Conservation (phyloP, 2,797 vertebrate genomes). For the Peromyscus aztecus region DNA sequence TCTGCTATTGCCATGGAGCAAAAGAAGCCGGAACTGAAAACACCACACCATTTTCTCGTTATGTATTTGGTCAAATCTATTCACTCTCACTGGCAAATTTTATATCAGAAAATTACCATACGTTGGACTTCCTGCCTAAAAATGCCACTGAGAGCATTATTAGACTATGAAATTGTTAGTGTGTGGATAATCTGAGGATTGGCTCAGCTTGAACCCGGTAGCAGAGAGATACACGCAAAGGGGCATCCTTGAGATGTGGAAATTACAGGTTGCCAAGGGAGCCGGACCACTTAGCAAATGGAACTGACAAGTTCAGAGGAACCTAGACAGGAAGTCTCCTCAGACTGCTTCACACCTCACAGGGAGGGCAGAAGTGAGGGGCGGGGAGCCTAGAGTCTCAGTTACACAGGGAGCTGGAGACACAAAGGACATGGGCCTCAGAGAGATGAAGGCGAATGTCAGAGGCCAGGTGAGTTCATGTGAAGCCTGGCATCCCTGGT, state of each 20-base stretch:
- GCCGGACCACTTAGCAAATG: not conserved
- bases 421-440: not conserved
- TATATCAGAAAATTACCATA: not conserved
- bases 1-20: not conserved
- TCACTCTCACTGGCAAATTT: not conserved
- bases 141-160: not conserved
- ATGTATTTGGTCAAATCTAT: constrained; percentile 42
- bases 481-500: not conserved
- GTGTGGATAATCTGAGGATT: not conserved
- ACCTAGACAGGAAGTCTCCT: not conserved
- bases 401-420: rapidly evolving
- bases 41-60: not conserved
- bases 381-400: not conserved
- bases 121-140: not conserved
- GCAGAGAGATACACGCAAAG: not conserved
- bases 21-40: constrained; percentile 43
- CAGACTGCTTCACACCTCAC: not conserved
- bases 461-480: not conserved
- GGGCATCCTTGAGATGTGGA: not conserved
- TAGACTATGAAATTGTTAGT: not conserved
- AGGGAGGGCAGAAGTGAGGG: not conserved
- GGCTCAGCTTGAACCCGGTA: not conserved
- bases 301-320: not conserved
- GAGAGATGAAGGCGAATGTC: too few species aligned
- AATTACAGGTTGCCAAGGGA: not conserved